Conservation (phyloP, 2,888 invertebrate species). For the Tiphia femorata region DNA sequence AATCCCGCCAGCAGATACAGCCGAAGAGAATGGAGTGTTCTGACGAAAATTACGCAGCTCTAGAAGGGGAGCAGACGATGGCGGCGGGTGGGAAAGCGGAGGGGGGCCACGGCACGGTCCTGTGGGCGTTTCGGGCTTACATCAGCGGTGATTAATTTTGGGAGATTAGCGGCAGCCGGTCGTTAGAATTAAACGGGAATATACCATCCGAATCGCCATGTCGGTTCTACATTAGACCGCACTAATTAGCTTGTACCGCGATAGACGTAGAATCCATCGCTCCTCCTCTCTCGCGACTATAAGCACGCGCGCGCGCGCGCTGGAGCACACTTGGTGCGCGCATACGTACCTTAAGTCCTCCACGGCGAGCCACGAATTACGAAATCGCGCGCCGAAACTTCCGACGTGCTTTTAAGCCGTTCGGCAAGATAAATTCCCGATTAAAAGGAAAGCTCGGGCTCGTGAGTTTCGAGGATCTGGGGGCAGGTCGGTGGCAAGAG, state of each 20-base stretch:
- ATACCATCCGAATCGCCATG: slow-evolving; percentile 31
- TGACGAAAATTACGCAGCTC: slow-evolving; percentile 25
- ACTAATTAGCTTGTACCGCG: slow-evolving; percentile 32
- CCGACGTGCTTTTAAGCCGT: slow-evolving; percentile 37
- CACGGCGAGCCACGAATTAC: neutral
- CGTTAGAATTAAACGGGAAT: slow-evolving; percentile 44
- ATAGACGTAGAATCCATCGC: neutral
- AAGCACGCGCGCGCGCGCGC: no score
- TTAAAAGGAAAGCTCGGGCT: slow-evolving; percentile 40
- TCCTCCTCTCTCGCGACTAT: no score
- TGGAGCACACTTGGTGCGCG: neutral
- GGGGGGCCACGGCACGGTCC: slow-evolving; percentile 14
- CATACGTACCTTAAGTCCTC: neutral
- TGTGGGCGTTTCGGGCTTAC: slow-evolving; percentile 31
- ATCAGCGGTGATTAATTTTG: slow-evolving; percentile 52
- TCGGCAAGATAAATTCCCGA: slow-evolving; percentile 37
- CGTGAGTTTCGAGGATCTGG: neutral
- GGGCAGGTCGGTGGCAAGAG: no score
- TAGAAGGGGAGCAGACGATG: no score
- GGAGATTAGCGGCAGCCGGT: slow-evolving; percentile 49
- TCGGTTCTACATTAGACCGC: slow-evolving; percentile 35
- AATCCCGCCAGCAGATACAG: slow-evolving; percentile 2
- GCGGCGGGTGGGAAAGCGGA: no score
- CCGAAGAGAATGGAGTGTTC: slow-evolving; percentile 12
- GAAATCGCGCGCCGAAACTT: neutral